Base-by-base conservation (phyloP, 64 coral and sea anemone genomes). In the Montipora foliosa region DNA sequence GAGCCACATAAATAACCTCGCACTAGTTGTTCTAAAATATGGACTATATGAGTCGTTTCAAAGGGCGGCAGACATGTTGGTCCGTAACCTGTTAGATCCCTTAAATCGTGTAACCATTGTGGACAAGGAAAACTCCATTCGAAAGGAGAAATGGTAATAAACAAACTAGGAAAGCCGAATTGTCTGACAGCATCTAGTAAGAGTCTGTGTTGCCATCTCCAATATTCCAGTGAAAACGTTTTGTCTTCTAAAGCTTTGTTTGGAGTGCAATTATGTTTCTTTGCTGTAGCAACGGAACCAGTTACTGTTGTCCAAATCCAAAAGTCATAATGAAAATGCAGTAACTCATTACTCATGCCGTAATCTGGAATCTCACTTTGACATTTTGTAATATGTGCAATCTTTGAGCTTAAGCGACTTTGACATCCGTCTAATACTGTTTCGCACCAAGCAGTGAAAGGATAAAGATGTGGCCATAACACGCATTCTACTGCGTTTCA, bases 11-110 rank as follows among this genome's bases (percentile, higher is more conserved):
- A 47, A 72, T 88, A 91, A 1, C 94, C 82, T 4, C 89, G 71
- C 24, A 91, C 74, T 11, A 80, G 71, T 29, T 95, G 94, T 81
- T 79, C 89, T n/a, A 95, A 14, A 2, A 84, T 73, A 44, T 95
- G 81, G 4, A 88, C 84, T 62, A 95, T 91, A 25, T 91, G 25
- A 29, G 25, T 29, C 25, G 25, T 29, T 29, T 29, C 29, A 29
- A 29, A 29, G 29, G 29, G 29, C 29, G 29, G 29, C 29, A 29
- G 29, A 29, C 29, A 29, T 29, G 29, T 29, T 29, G 29, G 29
- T 29, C 29, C 0, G 29, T 29, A 29, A 29, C 29, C 29, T 29
- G 29, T 29, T 29, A 29, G 29, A 29, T 29, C 29, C 29, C 29
- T 29, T 29, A 29, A 29, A 29, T 29, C 29, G 29, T 29, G 1